A percentile compares a stretch with the other conserved stretches of the same genome.
phyloP scores from a whole-genome alignment of 23 tunicate genomes.

The Styela clava region DNA sequence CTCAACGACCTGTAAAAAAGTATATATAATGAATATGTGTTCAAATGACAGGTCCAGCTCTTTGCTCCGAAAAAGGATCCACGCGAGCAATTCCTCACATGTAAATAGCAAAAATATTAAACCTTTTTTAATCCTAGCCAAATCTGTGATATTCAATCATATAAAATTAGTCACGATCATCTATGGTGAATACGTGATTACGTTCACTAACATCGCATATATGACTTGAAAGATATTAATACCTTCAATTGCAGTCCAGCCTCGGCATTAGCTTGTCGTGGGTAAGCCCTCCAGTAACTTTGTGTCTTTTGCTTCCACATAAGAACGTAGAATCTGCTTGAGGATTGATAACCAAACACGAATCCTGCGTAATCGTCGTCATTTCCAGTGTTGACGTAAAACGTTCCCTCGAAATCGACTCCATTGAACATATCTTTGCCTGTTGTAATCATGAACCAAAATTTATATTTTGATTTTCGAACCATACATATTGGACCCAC shows the following conservation, averaged over 20 bases:
- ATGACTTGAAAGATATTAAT: background rate
- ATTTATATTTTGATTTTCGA: too few relatives aligned
- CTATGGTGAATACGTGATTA: too few relatives aligned
- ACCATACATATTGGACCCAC: too few relatives aligned
- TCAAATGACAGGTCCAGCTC: background rate
- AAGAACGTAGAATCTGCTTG: constrained; percentile 80
- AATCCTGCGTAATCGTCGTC: constrained; percentile 98
- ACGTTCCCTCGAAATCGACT: constrained; percentile 91
- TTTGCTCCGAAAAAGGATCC: background rate
- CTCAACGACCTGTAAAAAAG: constrained; percentile 59
- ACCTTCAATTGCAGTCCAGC: constrained; percentile 88
- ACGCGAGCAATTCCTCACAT: too few relatives aligned
- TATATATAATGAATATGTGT: too few relatives aligned
- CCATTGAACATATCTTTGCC: constrained; percentile 79
- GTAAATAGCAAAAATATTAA: too few relatives aligned
- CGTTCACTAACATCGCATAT: background rate
- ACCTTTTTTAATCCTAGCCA: too few relatives aligned
- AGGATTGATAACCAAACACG: constrained; percentile 93
- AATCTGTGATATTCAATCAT: too few relatives aligned
- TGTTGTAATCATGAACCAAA: background rate
- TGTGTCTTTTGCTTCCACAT: constrained; percentile 97
- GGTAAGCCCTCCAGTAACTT: constrained; percentile 58
- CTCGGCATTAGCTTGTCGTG: constrained; percentile 45
- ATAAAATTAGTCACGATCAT: too few relatives aligned
- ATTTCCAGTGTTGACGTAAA: constrained; percentile 71